These are phyloP conservation scores for Orbicella faveolata DNA, from an alignment of 64 coral and sea anemone genomes.

Conservation along the genomic window DNA sequence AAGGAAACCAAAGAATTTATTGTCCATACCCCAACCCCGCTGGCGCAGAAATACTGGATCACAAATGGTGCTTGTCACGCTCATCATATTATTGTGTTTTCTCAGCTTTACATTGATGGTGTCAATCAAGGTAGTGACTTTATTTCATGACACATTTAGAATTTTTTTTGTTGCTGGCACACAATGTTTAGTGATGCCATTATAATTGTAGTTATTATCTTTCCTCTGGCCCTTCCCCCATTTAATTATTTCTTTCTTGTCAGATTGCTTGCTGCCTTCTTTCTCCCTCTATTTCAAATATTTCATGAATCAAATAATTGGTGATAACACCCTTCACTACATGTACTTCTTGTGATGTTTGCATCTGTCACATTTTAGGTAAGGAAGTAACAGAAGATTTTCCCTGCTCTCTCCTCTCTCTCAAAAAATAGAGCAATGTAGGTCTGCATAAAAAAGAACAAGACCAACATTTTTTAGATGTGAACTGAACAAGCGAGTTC, in stretches of 20 bases:
- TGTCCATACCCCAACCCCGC: conserved; percentile 33
- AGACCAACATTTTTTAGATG: no score
- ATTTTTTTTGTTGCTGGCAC: not conserved
- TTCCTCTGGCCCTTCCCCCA: not conserved
- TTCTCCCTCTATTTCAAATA: no score
- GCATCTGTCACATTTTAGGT: no score
- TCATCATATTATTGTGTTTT: conserved; percentile 56
- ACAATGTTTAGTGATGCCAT: not conserved
- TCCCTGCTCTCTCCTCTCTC: no score
- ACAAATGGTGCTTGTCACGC: conserved; percentile 57
- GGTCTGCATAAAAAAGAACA: no score
- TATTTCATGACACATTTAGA: not conserved
- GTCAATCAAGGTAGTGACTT: conserved; percentile 31
- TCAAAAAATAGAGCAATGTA: no score
- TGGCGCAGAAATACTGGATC: conserved; percentile 59
- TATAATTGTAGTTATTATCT: not conserved
- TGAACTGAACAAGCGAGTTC: no score
- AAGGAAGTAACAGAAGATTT: no score
- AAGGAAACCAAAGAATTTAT: conserved; percentile 32
- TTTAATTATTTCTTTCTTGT: not conserved
- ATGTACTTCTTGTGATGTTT: no score
- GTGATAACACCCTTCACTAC: not conserved
- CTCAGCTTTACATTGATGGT: conserved; percentile 50
- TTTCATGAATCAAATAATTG: no score
- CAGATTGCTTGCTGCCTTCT: not conserved